These are phyloP conservation scores for Patella ulyssiponensis DNA, from an alignment of 2,888 invertebrate species.

Conservation along the genomic window DNA sequence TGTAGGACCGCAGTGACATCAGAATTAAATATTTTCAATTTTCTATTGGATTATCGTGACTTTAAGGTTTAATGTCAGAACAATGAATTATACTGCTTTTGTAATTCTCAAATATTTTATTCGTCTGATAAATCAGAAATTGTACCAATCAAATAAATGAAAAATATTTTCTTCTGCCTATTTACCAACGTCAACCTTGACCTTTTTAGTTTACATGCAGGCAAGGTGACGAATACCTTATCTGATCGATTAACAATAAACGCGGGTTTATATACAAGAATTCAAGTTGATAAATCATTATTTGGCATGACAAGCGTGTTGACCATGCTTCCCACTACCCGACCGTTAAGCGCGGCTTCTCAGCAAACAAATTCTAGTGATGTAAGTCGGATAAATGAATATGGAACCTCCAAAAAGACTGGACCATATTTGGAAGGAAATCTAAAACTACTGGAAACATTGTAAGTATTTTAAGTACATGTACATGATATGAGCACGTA, in stretches of 20 bases:
- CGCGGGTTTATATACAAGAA: slow-evolving; percentile 5
- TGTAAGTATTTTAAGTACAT: slow-evolving; percentile 36
- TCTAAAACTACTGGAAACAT: slow-evolving; percentile 40
- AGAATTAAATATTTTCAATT: no score
- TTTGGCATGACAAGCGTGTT: not conserved
- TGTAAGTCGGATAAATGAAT: slow-evolving; percentile 4
- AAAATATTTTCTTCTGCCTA: no score
- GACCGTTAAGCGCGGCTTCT: slow-evolving; percentile 17
- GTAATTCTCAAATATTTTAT: no score
- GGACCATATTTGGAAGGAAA: slow-evolving; percentile 50
- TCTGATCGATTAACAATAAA: slow-evolving; percentile 3
- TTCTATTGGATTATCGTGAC: no score
- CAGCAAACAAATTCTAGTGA: slow-evolving; percentile 3
- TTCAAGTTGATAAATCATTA: slow-evolving; percentile 5
- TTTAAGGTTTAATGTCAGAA: no score
- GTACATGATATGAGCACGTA: not conserved
- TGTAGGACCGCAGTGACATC: slow-evolving; percentile 29
- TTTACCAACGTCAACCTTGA: not conserved
- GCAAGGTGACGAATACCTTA: slow-evolving; percentile 39
- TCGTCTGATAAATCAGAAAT: no score
- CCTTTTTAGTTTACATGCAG: slow-evolving; percentile 42
- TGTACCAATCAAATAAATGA: no score
- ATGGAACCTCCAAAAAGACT: slow-evolving; percentile 19
- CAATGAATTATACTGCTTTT: no score
- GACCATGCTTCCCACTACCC: not conserved